Percentiles rank a stretch among this genome's conserved stretches.
These are phyloP conservation scores for Cherax quadricarinatus DNA, from an alignment of 1,140 invertebrate species.

Conservation along the genomic window DNA sequence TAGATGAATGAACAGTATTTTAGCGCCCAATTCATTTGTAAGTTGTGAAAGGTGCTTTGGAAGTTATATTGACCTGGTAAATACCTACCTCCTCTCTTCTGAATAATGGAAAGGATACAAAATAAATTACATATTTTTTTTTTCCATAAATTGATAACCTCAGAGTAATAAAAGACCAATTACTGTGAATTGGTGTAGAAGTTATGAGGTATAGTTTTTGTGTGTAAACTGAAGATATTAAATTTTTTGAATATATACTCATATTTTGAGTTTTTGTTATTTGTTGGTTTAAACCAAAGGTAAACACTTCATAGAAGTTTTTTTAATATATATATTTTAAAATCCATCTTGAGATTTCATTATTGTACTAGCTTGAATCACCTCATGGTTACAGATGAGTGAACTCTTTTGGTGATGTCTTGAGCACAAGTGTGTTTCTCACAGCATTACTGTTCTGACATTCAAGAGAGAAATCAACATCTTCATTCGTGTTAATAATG, in stretches of 20 bases:
- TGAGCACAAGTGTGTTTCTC: background rate
- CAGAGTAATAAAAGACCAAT: background rate
- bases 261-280: background rate
- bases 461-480: background rate
- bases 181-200: background rate
- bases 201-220: background rate
- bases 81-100: background rate
- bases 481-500: background rate
- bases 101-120: background rate
- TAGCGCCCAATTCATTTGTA: background rate
- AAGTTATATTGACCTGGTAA: conserved; percentile 1
- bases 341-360: background rate
- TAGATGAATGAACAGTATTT: background rate
- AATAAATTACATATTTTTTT: background rate
- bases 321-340: background rate
- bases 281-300: background rate
- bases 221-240: background rate
- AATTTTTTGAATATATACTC: background rate
- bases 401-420: background rate
- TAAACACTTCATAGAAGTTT: background rate
- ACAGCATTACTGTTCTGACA: background rate
- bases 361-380: background rate
- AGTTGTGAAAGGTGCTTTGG: conserved; percentile 1
- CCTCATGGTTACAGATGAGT: background rate
- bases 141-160: background rate